phyloP scores from a whole-genome alignment of 2,888 invertebrate species.

The Cephus sareptanus region DNA sequence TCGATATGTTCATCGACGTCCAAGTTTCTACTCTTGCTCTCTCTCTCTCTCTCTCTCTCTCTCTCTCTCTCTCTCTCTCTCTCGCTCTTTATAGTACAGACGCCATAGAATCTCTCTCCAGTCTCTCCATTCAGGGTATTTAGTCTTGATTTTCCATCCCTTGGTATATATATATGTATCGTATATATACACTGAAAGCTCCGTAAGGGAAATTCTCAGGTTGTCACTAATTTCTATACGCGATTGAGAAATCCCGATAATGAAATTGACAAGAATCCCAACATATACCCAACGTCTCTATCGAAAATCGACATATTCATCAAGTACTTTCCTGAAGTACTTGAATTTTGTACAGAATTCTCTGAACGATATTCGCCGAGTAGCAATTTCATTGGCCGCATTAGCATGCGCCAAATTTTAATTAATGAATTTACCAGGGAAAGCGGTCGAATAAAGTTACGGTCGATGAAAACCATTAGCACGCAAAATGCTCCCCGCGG shows the following conservation, averaged over 20 bases:
- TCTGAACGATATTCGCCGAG: background rate
- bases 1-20: slow-evolving; percentile 6
- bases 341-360: background rate
- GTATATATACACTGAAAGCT: background rate
- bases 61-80: background rate
- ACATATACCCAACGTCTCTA: background rate
- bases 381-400: slow-evolving; percentile 33
- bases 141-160: slow-evolving; percentile 10
- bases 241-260: background rate
- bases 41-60: background rate
- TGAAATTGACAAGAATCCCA: background rate
- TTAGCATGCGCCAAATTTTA: slow-evolving; percentile 51
- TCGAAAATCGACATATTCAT: background rate
- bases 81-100: background rate
- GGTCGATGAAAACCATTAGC: slow-evolving; percentile 51
- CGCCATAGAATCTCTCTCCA: background rate
- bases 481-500: slow-evolving; percentile 43
- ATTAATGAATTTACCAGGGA: slow-evolving; percentile 50
- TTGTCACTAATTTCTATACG: background rate
- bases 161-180: no score
- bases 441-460: slow-evolving; percentile 52
- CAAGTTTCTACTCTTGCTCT: slow-evolving; percentile 11
- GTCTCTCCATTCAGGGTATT: background rate
- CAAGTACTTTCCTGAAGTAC: background rate
- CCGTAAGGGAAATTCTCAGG: background rate